Evolutionary conservation across 1,140 invertebrate species (phyloP).

Genomic region (Zelostemma sp.): DNA sequence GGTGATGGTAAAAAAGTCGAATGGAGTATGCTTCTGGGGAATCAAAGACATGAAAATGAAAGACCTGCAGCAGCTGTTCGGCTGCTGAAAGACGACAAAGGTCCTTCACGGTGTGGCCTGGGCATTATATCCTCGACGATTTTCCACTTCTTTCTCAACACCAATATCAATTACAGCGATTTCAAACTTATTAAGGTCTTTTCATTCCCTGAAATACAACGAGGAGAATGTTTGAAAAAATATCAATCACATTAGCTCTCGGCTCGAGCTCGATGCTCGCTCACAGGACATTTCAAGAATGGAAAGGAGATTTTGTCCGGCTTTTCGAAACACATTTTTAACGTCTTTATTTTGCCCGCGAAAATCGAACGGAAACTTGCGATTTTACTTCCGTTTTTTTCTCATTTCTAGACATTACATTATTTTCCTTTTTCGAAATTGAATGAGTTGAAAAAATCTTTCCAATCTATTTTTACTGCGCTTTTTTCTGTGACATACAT

Average conservation of each 20-base stretch:
- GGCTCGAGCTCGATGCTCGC: not conserved
- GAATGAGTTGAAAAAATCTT: no score
- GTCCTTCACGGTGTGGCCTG: constrained; percentile 31
- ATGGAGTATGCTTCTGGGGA: constrained; percentile 15
- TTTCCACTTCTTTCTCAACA: constrained; percentile 34
- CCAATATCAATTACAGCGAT: constrained; percentile 48
- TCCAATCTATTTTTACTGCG: no score
- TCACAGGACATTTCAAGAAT: not conserved
- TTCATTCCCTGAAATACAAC: constrained; percentile 1
- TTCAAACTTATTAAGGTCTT: constrained; percentile 23
- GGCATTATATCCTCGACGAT: constrained; percentile 33
- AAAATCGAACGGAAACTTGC: no score
- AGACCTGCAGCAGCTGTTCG: constrained; percentile 46
- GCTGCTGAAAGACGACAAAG: constrained; percentile 46
- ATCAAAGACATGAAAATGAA: constrained; percentile 39
- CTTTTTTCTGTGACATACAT: no score
- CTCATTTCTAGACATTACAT: no score
- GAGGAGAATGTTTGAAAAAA: not conserved
- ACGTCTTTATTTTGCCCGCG: no score
- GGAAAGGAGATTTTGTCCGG: not conserved
- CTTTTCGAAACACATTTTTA: no score
- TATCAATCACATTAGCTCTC: not conserved
- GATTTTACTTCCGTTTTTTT: no score
- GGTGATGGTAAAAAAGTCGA: no score
- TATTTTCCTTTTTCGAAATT: no score